Evolutionary conservation across 2,113 vertebrate species (phyloP).

Genomic region (Pogona vitticeps): DNA sequence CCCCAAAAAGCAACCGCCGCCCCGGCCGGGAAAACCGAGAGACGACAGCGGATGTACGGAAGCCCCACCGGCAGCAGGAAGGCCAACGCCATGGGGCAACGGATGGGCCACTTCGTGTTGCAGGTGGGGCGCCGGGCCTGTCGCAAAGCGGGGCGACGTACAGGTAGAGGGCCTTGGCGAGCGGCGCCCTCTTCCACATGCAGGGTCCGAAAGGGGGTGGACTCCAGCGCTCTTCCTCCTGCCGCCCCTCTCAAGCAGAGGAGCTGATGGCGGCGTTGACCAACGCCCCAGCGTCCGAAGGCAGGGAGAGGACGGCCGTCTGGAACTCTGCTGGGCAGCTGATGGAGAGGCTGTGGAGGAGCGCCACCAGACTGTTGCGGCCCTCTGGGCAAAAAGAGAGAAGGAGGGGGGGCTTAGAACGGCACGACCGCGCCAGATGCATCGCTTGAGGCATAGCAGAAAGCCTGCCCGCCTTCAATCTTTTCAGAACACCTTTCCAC

Average conservation of each 20-base stretch:
- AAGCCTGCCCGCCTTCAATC: no score
- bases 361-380: constrained; percentile 63
- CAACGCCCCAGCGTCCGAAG: constrained; percentile 75
- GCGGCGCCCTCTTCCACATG: not conserved
- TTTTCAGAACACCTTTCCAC: no score
- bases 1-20: no score
- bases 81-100: no score
- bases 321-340: constrained; percentile 78
- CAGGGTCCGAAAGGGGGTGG: no score
- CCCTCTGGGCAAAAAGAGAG: constrained; percentile 72
- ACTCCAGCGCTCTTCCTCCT: not conserved
- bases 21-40: no score
- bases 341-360: constrained; percentile 78
- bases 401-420: not conserved
- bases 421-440: no score
- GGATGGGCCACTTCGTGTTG: fast-evolving
- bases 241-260: constrained; percentile 31
- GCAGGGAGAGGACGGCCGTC: constrained; percentile 75
- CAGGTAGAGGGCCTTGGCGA: no score
- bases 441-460: no score
- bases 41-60: not conserved
- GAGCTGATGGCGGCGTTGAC: constrained; percentile 61
- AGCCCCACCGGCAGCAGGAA: not conserved
- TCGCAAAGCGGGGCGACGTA: not conserved
- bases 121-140: no score